Conservation (phyloP, 2,888 invertebrate species). For the Alsophila aescularia region DNA sequence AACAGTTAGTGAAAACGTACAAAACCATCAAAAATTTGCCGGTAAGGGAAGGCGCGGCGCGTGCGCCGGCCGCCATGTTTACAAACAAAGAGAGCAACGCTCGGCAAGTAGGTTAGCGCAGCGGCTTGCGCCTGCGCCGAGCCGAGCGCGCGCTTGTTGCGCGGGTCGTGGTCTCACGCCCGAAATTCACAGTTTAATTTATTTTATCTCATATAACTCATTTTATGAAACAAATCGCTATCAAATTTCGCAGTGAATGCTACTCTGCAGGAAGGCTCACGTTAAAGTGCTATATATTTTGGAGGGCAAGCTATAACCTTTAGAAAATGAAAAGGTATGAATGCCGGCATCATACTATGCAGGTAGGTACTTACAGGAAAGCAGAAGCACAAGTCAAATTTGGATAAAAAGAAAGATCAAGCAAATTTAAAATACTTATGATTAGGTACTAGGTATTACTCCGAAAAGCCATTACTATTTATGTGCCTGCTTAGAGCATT, state of each 20-base stretch:
- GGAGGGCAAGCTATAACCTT: no score
- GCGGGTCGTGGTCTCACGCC: constrained; percentile 74
- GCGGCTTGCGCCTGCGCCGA: constrained; percentile 58
- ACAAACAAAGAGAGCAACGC: constrained; percentile 84
- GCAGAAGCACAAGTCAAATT: no score
- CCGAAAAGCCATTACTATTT: no score
- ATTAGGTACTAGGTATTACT: no score
- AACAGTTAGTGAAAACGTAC: constrained; percentile 36
- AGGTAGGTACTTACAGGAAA: background rate
- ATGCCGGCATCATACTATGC: background rate
- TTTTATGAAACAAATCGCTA: constrained; percentile 1
- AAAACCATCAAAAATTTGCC: constrained; percentile 41
- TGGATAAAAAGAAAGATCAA: no score
- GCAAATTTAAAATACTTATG: no score
- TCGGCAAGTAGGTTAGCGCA: constrained; percentile 81
- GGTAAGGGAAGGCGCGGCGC: constrained; percentile 47
- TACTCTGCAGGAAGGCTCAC: no score
- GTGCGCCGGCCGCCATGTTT: constrained; percentile 75
- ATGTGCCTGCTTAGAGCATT: background rate
- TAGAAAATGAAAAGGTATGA: no score
- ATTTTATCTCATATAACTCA: background rate
- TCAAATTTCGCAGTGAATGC: no score
- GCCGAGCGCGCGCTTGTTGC: constrained; percentile 61
- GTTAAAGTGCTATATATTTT: no score
- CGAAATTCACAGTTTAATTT: constrained; percentile 6